These are phyloP conservation scores for Sphaerophoria taeniata DNA, from an alignment of 2,888 invertebrate genomes.

Conservation along the genomic window DNA sequence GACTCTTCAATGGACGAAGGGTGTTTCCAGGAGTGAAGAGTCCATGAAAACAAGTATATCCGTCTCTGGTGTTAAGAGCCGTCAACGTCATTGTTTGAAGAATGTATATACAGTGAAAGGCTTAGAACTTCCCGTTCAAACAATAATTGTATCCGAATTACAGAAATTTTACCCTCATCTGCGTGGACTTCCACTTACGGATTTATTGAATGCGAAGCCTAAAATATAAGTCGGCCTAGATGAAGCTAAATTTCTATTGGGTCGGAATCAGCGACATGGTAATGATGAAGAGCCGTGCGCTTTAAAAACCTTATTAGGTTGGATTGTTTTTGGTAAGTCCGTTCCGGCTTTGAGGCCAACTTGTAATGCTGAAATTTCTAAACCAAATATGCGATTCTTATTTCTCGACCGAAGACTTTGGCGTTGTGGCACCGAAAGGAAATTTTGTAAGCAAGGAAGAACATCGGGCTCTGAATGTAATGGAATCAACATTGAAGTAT, in stretches of 20 bases:
- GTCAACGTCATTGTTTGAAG: conserved; percentile 3
- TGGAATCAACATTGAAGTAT: conserved; percentile 25
- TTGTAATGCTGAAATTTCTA: conserved; percentile 14
- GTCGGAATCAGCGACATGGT: conserved; percentile 18
- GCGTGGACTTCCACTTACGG: conserved; percentile 13
- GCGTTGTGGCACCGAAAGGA: conserved; percentile 17
- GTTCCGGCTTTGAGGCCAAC: not conserved
- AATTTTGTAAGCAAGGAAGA: conserved; percentile 31
- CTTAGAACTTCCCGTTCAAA: conserved; percentile 1
- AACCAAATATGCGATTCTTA: conserved; percentile 15
- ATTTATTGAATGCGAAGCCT: conserved; percentile 9
- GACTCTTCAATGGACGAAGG: conserved; percentile 14
- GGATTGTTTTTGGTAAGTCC: too few species aligned
- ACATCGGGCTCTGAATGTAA: conserved; percentile 23
- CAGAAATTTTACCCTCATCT: conserved; percentile 9
- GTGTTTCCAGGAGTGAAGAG: conserved; percentile 3
- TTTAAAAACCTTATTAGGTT: conserved; percentile 27
- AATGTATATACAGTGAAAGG: conserved; percentile 16
- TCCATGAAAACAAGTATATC: conserved; percentile 5
- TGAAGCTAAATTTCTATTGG: too few species aligned
- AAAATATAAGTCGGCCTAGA: conserved; percentile 12
- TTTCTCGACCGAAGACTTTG: conserved; percentile 33
- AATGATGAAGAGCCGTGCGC: conserved; percentile 36
- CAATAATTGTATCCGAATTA: not conserved
- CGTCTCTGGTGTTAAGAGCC: conserved; percentile 1